Percentiles rank a stretch among this genome's conserved stretches.
phyloP scores from a whole-genome alignment of 2,113 vertebrate genomes.

The Alosa alosa region DNA sequence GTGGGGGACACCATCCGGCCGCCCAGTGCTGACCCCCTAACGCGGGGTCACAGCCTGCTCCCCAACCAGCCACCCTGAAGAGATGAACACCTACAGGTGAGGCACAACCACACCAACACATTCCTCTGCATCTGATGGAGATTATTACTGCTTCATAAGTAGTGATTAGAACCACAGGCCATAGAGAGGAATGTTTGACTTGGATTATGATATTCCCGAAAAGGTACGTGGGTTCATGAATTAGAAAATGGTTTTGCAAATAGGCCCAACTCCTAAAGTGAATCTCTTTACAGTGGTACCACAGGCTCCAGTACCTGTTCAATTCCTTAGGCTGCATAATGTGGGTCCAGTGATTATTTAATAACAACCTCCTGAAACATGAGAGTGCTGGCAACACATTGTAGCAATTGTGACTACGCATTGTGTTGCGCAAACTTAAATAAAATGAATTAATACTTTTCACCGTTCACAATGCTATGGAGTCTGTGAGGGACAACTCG shows the following conservation, averaged over 20 bases:
- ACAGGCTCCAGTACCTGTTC: not conserved
- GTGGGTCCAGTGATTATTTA: not conserved
- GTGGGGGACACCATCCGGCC: constrained; percentile 72
- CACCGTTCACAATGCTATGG: not conserved
- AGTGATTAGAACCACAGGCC: not conserved
- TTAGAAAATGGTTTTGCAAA: not conserved
- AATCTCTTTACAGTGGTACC: not conserved
- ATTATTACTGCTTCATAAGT: not conserved
- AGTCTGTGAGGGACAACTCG: not conserved
- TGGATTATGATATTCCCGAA: not conserved
- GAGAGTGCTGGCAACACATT: not conserved
- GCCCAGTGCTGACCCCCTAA: constrained; percentile 26
- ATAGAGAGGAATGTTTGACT: not conserved
- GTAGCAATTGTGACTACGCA: not conserved
- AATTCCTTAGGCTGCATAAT: not conserved
- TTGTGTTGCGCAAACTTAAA: not conserved
- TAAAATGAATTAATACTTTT: not conserved
- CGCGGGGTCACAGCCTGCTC: constrained; percentile 44
- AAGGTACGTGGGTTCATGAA: not conserved
- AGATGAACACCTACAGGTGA: not conserved
- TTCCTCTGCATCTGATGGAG: not conserved
- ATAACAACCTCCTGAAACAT: not conserved
- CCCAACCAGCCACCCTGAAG: constrained; percentile 37
- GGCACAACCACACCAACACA: not conserved
- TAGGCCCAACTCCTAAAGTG: not conserved